These are phyloP conservation scores for Mycteria americana DNA, from an alignment of 2,797 vertebrate genomes.

Conservation along the genomic window DNA sequence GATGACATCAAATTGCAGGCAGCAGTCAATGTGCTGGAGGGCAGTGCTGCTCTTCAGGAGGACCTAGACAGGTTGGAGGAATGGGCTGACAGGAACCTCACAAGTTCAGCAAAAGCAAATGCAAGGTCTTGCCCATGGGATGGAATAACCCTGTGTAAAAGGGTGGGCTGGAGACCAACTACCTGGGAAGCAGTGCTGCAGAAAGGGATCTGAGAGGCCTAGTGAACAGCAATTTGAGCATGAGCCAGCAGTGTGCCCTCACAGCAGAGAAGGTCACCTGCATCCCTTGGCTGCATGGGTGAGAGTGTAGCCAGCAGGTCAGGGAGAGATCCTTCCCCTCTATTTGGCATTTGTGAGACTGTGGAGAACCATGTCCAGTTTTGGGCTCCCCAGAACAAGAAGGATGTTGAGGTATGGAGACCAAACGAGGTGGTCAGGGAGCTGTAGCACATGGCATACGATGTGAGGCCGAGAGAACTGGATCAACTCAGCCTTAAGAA, in stretches of 20 bases:
- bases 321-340: neutral
- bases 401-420: neutral
- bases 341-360: neutral
- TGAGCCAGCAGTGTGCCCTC: neutral
- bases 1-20: neutral
- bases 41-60: neutral
- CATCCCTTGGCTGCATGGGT: fast-evolving
- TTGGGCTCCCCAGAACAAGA: neutral
- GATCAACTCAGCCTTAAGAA: neutral
- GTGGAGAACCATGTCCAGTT: neutral
- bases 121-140: neutral
- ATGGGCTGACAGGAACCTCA: neutral
- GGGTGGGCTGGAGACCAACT: neutral
- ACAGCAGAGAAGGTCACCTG: neutral
- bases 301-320: neutral
- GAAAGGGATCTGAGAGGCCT: neutral
- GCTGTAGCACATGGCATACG: neutral
- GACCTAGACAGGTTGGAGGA: neutral
- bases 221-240: neutral
- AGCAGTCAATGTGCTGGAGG: neutral
- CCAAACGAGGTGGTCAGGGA: neutral
- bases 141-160: neutral
- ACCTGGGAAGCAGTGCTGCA: neutral
- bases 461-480: neutral
- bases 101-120: neutral